Evolutionary conservation across 2,113 vertebrate species (phyloP).

Genomic region (Lepus americanus): DNA sequence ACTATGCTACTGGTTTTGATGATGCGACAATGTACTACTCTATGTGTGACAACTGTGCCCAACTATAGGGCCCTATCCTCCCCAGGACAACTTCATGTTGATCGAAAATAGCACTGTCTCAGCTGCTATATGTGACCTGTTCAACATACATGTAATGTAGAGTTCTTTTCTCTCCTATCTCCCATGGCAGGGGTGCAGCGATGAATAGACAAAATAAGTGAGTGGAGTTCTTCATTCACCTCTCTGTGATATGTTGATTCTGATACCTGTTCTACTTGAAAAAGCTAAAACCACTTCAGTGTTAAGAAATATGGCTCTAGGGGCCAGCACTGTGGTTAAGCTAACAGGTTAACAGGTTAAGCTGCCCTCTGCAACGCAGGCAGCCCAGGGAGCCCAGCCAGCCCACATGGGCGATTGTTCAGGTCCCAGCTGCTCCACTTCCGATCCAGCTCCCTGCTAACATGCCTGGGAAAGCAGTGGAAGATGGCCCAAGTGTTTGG

Average conservation of each 20-base stretch:
- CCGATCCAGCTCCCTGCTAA: too few species aligned
- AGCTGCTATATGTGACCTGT: background rate
- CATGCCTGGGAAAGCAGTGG: too few species aligned
- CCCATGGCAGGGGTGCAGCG: background rate
- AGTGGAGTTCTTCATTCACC: background rate
- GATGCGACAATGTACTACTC: background rate
- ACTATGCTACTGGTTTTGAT: background rate
- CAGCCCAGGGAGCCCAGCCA: too few species aligned
- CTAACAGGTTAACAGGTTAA: too few species aligned
- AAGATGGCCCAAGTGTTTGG: too few species aligned
- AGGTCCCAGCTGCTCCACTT: too few species aligned
- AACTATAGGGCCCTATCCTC: background rate
- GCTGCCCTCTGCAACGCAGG: too few species aligned
- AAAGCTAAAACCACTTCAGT: background rate
- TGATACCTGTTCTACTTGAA: background rate
- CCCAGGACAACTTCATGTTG: background rate
- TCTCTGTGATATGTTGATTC: background rate
- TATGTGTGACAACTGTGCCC: background rate
- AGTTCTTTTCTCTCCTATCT: constrained; percentile 4
- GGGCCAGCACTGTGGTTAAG: too few species aligned
- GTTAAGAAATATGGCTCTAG: background rate
- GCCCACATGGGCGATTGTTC: too few species aligned
- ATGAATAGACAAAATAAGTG: background rate
- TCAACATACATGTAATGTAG: background rate
- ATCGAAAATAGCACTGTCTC: background rate